phyloP scores from a whole-genome alignment of 2,888 invertebrate species.

The Lepeophtheirus nordmannii region DNA sequence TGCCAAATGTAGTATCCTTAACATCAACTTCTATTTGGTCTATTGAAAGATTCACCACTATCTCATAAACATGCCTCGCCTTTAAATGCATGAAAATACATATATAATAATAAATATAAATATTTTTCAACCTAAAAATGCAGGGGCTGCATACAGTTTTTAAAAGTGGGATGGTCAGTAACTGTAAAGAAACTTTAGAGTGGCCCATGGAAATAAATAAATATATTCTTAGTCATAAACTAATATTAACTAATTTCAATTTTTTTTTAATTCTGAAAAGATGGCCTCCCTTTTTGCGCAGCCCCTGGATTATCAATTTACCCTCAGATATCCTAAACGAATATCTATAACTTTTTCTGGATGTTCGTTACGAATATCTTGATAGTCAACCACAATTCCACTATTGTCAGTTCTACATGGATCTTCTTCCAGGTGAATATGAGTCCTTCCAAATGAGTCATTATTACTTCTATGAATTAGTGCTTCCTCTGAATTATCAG shows the following conservation, averaged over 20 bases:
- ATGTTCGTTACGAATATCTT: not conserved
- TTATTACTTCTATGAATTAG: not conserved
- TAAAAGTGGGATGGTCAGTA: too few species aligned
- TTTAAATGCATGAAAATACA: not conserved
- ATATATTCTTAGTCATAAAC: too few species aligned
- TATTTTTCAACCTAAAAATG: not conserved
- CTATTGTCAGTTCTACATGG: not conserved
- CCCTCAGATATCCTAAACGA: not conserved
- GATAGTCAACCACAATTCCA: slow-evolving; percentile 3
- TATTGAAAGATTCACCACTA: not conserved
- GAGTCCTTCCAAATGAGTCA: not conserved
- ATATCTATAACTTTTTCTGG: slow-evolving; percentile 1
- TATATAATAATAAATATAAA: not conserved
- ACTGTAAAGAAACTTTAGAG: too few species aligned
- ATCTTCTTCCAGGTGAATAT: not conserved
- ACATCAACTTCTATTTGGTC: not conserved
- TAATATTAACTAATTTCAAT: too few species aligned
- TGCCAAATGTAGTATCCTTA: not conserved
- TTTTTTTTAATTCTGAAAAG: too few species aligned
- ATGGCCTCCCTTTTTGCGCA: too few species aligned
- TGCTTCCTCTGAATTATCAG: not conserved
- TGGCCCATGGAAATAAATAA: too few species aligned
- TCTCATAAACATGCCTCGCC: not conserved
- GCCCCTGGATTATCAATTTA: too few species aligned
- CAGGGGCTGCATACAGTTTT: too few species aligned